These are phyloP conservation scores for Rhamphomyia laevipes DNA, from an alignment of 2,888 invertebrate species.

Conservation along the genomic window DNA sequence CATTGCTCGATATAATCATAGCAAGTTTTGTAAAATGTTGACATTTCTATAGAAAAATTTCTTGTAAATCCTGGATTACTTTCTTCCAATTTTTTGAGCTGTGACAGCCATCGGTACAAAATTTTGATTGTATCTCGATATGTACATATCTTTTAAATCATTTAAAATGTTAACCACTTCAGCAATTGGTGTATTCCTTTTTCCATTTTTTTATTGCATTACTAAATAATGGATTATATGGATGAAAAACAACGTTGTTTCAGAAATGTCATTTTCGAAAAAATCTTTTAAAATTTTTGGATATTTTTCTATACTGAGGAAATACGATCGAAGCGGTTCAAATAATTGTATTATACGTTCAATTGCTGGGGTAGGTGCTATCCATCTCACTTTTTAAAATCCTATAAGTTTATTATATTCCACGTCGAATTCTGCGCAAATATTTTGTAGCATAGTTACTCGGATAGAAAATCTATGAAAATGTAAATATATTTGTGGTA, in stretches of 20 bases:
- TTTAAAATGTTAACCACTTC: no score
- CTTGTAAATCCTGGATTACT: not conserved
- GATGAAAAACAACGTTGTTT: conserved; percentile 19
- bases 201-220: conserved; percentile 5
- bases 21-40: not conserved
- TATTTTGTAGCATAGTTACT: conserved; percentile 15
- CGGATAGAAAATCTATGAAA: conserved; percentile 1
- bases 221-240: conserved; percentile 16
- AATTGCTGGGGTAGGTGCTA: conserved; percentile 18
- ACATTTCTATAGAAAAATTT: not conserved
- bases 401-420: conserved; percentile 19
- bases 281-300: conserved; percentile 19
- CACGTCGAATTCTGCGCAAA: conserved; percentile 17
- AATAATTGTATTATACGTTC: conserved; percentile 18
- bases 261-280: conserved; percentile 18
- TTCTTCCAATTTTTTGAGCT: not conserved
- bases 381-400: conserved; percentile 19
- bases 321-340: conserved; percentile 20
- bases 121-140: not conserved
- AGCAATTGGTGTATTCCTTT: not conserved
- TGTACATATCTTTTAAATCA: not conserved
- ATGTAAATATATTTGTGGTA: not conserved
- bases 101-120: not conserved
- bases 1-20: not conserved
- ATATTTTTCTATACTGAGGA: conserved; percentile 20